Evolutionary conservation across 2,888 invertebrate species (phyloP).

Genomic region (Noctua pronuba): DNA sequence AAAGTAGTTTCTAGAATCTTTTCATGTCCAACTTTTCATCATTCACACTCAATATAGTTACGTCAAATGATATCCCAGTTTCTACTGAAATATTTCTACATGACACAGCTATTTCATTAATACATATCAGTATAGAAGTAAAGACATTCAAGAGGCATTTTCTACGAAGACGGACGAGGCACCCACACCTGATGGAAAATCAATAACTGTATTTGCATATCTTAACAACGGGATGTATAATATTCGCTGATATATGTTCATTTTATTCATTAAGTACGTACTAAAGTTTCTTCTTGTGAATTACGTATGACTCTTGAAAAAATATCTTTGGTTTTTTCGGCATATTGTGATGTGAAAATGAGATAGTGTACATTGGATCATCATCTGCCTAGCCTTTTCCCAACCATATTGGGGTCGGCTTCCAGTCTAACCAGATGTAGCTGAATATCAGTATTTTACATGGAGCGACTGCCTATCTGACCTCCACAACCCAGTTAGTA

Average conservation of each 20-base stretch:
- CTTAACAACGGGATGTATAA: conserved; percentile 60
- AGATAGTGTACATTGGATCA: not conserved
- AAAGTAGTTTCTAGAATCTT: not conserved
- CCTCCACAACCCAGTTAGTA: too few relatives aligned
- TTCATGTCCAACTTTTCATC: not conserved
- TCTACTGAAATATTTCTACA: conserved; percentile 27
- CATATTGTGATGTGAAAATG: not conserved
- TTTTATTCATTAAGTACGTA: conserved; percentile 61
- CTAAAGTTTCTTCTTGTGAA: conserved; percentile 2
- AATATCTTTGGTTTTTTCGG: not conserved
- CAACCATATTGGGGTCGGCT: too few relatives aligned
- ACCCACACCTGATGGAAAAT: conserved; percentile 74
- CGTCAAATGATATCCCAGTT: conserved; percentile 26
- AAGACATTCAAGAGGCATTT: conserved; percentile 59
- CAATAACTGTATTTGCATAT: conserved; percentile 76
- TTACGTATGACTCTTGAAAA: not conserved
- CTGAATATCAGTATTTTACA: too few relatives aligned
- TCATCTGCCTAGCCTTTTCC: too few relatives aligned
- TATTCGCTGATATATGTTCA: conserved; percentile 58
- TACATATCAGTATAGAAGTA: conserved; percentile 56
- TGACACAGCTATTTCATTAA: conserved; percentile 55
- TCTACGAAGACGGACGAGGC: conserved; percentile 52
- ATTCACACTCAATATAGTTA: not conserved
- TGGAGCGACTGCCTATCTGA: too few relatives aligned
- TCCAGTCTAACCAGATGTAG: too few relatives aligned